A percentile compares a stretch with the other conserved stretches of the same genome.
Conservation (phyloP, 2,113 vertebrate species). For the Syrmaticus mikado region DNA sequence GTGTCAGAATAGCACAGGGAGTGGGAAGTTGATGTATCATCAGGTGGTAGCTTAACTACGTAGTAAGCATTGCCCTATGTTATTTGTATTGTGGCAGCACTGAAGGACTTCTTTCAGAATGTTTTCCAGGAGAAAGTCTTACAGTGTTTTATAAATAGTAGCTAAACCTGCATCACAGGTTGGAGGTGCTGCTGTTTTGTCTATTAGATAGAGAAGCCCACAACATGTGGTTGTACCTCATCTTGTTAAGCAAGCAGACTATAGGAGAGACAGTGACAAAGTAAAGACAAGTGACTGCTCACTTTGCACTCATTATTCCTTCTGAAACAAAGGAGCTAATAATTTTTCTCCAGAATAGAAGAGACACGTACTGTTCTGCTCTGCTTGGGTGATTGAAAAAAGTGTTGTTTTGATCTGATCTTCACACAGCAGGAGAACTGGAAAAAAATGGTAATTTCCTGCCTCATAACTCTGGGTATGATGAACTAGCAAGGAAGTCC, state of each 20-base stretch:
- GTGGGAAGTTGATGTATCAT: not conserved
- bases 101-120: not conserved
- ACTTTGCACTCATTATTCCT: not conserved
- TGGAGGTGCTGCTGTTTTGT: not conserved
- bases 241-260: not conserved
- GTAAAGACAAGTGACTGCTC: not conserved
- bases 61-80: not conserved
- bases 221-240: not conserved
- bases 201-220: not conserved
- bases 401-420: constrained; percentile 5
- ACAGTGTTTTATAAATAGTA: not conserved
- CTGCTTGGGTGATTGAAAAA: not conserved
- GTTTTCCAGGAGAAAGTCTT: not conserved
- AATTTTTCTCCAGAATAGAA: not conserved
- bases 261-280: not conserved
- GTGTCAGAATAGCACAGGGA: not conserved
- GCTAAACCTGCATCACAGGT: not conserved
- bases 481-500: not conserved
- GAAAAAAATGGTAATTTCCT: constrained; percentile 15
- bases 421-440: not conserved
- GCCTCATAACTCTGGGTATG: constrained; percentile 21
- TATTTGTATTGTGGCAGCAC: not conserved
- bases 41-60: not conserved
- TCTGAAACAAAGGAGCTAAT: not conserved
- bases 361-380: not conserved